A percentile compares a stretch with the other conserved stretches of the same genome.
Evolutionary conservation across 2,113 vertebrate species (phyloP).

Genomic region (Chionodraco myersi): DNA sequence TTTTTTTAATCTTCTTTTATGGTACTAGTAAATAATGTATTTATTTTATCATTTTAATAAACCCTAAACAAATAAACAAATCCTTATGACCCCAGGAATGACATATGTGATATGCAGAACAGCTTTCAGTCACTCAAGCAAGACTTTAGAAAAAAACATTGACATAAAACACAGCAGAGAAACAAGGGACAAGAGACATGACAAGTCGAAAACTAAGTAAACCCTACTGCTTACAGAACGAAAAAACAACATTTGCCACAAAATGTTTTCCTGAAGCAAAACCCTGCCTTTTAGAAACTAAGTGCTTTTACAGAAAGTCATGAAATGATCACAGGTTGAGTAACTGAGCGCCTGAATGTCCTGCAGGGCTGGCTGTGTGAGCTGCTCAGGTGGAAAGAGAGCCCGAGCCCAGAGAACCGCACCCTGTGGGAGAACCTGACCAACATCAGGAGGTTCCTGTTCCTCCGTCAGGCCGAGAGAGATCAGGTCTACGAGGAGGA

Average conservation of each 20-base stretch:
- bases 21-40: neutral
- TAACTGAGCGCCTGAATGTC: neutral
- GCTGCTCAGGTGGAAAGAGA: slow-evolving; percentile 95
- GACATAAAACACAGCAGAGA: neutral
- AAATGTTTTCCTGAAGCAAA: neutral
- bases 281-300: neutral
- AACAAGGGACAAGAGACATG: neutral
- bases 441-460: slow-evolving; percentile 93
- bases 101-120: neutral
- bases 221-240: neutral
- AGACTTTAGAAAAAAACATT: neutral
- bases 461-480: slow-evolving; percentile 87
- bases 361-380: slow-evolving; percentile 94
- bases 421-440: slow-evolving; percentile 97
- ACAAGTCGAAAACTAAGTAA: neutral
- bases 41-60: neutral
- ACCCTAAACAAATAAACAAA: neutral
- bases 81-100: neutral
- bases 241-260: neutral
- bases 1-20: neutral
- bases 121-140: neutral
- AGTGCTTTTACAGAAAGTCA: neutral
- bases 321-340: neutral
- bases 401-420: slow-evolving; percentile 92
- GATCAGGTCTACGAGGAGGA: slow-evolving; percentile 93